Conservation (phyloP, 1,140 invertebrate species). For the Zaprionus lachaisei region DNA sequence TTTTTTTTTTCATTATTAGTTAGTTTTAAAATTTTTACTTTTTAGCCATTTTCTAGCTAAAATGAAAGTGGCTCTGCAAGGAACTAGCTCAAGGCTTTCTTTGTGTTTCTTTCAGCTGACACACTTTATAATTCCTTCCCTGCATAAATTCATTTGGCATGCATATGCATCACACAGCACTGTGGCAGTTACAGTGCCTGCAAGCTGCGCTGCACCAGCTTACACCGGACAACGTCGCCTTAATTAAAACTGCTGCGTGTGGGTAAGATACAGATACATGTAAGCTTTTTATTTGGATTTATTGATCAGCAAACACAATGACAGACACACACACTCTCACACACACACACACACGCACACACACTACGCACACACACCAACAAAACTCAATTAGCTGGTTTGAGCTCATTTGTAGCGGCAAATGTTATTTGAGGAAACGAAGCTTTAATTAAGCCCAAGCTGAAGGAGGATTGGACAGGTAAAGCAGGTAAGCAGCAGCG, state of each 20-base stretch:
- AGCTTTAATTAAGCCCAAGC: conserved; percentile 74
- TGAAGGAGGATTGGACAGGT: conserved; percentile 53
- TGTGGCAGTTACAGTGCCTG: not conserved
- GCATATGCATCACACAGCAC: conserved; percentile 2
- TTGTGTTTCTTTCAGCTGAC: not conserved
- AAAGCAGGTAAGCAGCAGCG: conserved; percentile 48
- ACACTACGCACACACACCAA: not conserved
- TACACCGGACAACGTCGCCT: not conserved
- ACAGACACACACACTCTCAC: conserved; percentile 2
- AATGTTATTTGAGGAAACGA: conserved; percentile 72
- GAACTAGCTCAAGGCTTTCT: not conserved
- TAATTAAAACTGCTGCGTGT: conserved; percentile 17
- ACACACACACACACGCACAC: too few species aligned
- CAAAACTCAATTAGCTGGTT: conserved; percentile 67
- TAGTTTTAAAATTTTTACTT: too few species aligned
- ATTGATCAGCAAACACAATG: conserved; percentile 45
- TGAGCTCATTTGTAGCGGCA: conserved; percentile 66
- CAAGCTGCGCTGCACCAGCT: not conserved
- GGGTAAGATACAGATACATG: conserved; percentile 24
- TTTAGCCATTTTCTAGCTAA: not conserved
- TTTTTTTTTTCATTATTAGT: too few species aligned
- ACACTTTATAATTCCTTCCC: conserved; percentile 9
- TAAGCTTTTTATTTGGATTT: conserved; percentile 48
- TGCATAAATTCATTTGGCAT: conserved; percentile 22
- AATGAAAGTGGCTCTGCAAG: not conserved